These are phyloP conservation scores for Micrasema longulum DNA, from an alignment of 1,140 invertebrate genomes.

Conservation along the genomic window DNA sequence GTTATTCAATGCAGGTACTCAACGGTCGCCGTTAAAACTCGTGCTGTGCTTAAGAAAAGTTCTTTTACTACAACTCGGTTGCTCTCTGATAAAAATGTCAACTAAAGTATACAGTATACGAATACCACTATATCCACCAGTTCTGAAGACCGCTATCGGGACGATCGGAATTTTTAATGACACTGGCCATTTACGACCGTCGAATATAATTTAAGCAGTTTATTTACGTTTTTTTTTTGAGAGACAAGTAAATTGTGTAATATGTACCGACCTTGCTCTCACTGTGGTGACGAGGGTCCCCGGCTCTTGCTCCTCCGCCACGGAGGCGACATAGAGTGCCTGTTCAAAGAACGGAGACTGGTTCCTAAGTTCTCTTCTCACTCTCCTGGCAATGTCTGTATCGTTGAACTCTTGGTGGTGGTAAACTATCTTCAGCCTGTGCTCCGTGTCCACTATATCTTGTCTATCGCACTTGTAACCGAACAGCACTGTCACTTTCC, in stretches of 20 bases:
- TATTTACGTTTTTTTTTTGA: too few species aligned
- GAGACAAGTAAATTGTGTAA: neutral
- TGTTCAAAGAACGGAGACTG: conserved; percentile 89
- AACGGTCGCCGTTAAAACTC: too few species aligned
- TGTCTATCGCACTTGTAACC: conserved; percentile 74
- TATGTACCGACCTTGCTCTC: conserved; percentile 72
- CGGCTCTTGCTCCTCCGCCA: conserved; percentile 90
- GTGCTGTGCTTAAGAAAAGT: too few species aligned
- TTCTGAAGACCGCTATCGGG: too few species aligned
- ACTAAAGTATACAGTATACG: too few species aligned
- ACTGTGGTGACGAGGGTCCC: conserved; percentile 85
- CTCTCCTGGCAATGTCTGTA: conserved; percentile 80
- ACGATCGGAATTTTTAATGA: too few species aligned
- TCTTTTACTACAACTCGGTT: too few species aligned
- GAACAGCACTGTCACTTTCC: conserved; percentile 82
- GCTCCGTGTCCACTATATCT: conserved; percentile 80
- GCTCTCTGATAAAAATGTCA: too few species aligned
- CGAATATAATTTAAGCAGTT: too few species aligned
- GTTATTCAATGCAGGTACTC: too few species aligned
- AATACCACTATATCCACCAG: too few species aligned
- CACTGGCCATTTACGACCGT: too few species aligned
- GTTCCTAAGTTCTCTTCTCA: conserved; percentile 81
- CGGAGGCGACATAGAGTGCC: conserved; percentile 85
- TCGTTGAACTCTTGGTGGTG: conserved; percentile 85
- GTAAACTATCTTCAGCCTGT: conserved; percentile 83